A percentile compares a stretch with the other conserved stretches of the same genome.
Conservation (phyloP, 1,140 invertebrate species). For the Tetraneura akinire region DNA sequence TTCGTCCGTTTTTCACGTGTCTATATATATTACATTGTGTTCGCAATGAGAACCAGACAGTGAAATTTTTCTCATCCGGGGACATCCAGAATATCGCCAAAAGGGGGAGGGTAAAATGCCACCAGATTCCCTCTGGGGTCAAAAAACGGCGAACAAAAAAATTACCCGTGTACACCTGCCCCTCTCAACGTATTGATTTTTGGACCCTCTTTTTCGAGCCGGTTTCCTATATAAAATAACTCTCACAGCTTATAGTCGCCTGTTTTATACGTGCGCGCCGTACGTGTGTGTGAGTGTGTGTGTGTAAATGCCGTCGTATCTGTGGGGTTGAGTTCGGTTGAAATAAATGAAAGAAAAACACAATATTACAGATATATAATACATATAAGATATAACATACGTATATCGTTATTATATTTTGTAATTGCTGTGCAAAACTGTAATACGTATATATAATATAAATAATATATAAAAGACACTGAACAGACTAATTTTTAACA, state of each 20-base stretch:
- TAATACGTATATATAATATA: no score
- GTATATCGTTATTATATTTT: no score
- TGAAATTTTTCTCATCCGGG: conserved; percentile 35
- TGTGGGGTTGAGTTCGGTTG: not conserved
- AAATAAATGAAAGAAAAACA: conserved; percentile 7
- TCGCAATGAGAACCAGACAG: conserved; percentile 48
- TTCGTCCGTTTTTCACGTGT: not conserved
- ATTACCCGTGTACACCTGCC: conserved; percentile 39
- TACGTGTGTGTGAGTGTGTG: no score
- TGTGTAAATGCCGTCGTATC: no score
- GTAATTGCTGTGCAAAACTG: no score
- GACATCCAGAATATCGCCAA: conserved; percentile 9
- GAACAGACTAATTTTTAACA: conserved; percentile 31
- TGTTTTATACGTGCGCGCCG: not conserved
- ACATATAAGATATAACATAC: no score
- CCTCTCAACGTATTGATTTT: conserved; percentile 38
- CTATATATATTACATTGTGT: no score
- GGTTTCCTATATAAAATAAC: conserved; percentile 22
- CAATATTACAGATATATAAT: conserved; percentile 10
- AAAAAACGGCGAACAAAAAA: conserved; percentile 47
- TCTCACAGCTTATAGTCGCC: conserved; percentile 9
- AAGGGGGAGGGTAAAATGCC: conserved; percentile 26
- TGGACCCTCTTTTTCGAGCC: conserved; percentile 45
- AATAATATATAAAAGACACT: no score
- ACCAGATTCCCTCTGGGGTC: conserved; percentile 41